A percentile compares a stretch with the other conserved stretches of the same genome.
Evolutionary conservation across 2,888 invertebrate genomes (phyloP).

Genomic region (Parnassius orleans): DNA sequence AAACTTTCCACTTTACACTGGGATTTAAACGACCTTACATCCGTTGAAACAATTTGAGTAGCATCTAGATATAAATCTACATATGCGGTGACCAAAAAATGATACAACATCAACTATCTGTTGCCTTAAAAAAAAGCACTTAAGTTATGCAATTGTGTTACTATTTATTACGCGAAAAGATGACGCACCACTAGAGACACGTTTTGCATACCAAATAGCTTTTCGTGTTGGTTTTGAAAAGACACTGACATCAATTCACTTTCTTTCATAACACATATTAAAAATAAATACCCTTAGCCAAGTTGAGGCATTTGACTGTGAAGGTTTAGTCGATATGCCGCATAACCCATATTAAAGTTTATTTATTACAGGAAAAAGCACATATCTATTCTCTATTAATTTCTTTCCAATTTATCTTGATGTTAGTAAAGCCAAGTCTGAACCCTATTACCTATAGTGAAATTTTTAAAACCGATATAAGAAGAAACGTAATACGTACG

Average conservation of each 20-base stretch:
- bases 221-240: constrained; percentile 60
- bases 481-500: constrained; percentile 24
- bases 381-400: no score
- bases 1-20: constrained; percentile 36
- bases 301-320: constrained; percentile 1
- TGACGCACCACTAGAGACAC: constrained; percentile 63
- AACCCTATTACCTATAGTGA: no score
- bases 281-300: constrained; percentile 46
- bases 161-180: constrained; percentile 52
- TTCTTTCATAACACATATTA: constrained; percentile 68
- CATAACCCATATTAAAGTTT: no score
- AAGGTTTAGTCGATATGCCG: no score
- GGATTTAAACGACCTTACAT: constrained; percentile 26
- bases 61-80: constrained; percentile 13
- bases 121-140: no score
- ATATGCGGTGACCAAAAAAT: constrained; percentile 25
- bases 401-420: no score
- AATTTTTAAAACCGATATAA: neutral
- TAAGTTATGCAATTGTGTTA: constrained; percentile 36
- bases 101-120: constrained; percentile 38
- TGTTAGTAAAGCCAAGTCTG: no score
- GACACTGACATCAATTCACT: constrained; percentile 71
- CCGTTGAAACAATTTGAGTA: neutral
- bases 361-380: no score
- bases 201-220: constrained; percentile 52